A percentile compares a stretch with the other conserved stretches of the same genome.
These are phyloP conservation scores for Ataeniobius toweri DNA, from an alignment of 2,797 vertebrate genomes.

Conservation along the genomic window DNA sequence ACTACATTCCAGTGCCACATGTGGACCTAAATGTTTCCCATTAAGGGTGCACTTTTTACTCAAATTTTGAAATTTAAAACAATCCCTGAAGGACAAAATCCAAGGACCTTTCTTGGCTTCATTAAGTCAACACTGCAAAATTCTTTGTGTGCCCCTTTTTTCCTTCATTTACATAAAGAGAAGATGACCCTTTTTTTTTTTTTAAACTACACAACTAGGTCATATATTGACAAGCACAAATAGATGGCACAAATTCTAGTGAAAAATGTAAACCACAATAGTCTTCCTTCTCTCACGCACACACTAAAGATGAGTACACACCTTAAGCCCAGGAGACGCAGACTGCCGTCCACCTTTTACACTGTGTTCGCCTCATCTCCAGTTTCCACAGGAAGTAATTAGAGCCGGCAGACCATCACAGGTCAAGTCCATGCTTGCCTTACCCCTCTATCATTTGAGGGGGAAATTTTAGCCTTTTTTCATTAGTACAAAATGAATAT, in stretches of 20 bases:
- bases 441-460: slow-evolving; percentile 73
- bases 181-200: not conserved
- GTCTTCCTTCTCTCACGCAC: slow-evolving; percentile 3
- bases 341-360: slow-evolving; percentile 41
- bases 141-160: slow-evolving; percentile 11
- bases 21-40: slow-evolving; percentile 24
- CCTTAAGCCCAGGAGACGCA: slow-evolving; percentile 20
- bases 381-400: slow-evolving; percentile 76
- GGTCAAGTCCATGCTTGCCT: slow-evolving; percentile 68
- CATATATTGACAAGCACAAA: slow-evolving; percentile 25
- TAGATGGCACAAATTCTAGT: slow-evolving; percentile 17
- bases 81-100: slow-evolving; percentile 26
- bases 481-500: slow-evolving; percentile 51
- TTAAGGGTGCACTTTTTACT: slow-evolving; percentile 27
- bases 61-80: slow-evolving; percentile 30
- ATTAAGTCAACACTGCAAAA: slow-evolving; percentile 19
- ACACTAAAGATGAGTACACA: not conserved
- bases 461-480: slow-evolving; percentile 67
- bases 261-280: slow-evolving; percentile 25
- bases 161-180: slow-evolving; percentile 6
- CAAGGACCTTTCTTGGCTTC: slow-evolving; percentile 20
- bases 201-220: slow-evolving; percentile 12
- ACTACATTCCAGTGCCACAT: slow-evolving; percentile 14
- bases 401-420: slow-evolving; percentile 68
- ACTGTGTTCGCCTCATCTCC: slow-evolving; percentile 51